Conservation (phyloP, 2,888 invertebrate genomes). For the Acleris laterana region DNA sequence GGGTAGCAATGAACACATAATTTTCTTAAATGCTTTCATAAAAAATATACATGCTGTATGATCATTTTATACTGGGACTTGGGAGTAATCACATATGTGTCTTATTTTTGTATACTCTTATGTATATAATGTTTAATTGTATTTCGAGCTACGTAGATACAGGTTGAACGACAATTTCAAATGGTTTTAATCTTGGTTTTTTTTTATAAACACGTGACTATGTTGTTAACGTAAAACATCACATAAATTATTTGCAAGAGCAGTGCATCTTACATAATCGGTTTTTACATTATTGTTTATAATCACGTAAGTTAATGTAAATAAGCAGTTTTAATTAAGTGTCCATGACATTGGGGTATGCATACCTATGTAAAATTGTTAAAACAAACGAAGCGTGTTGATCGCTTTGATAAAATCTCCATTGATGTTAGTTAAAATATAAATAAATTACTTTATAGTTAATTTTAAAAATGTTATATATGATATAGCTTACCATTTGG, state of each 20-base stretch:
- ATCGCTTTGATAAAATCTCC: neutral
- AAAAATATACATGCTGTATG: neutral
- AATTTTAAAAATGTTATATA: slow-evolving; percentile 9
- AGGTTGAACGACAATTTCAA: too few species aligned
- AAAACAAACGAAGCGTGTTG: slow-evolving; percentile 10
- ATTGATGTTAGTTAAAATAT: too few species aligned
- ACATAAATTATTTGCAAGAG: too few species aligned
- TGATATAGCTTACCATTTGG: slow-evolving; percentile 86
- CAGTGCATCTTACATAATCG: slow-evolving; percentile 7
- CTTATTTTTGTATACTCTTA: too few species aligned
- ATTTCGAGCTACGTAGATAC: too few species aligned
- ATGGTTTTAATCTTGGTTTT: too few species aligned
- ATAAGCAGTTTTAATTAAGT: slow-evolving; percentile 13
- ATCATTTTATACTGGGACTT: too few species aligned
- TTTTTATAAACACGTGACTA: too few species aligned
- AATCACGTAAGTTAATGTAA: slow-evolving; percentile 16
- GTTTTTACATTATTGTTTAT: slow-evolving; percentile 1
- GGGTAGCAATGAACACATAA: slow-evolving; percentile 13
- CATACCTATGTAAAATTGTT: neutral
- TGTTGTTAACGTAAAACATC: too few species aligned
- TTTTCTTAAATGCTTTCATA: neutral
- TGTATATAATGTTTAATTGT: too few species aligned
- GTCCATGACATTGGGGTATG: slow-evolving; percentile 35
- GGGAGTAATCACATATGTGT: too few species aligned
- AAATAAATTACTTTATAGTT: too few species aligned